Base-by-base conservation (phyloP, 1,140 invertebrate species). In the Sitodiplosis mosellana region DNA sequence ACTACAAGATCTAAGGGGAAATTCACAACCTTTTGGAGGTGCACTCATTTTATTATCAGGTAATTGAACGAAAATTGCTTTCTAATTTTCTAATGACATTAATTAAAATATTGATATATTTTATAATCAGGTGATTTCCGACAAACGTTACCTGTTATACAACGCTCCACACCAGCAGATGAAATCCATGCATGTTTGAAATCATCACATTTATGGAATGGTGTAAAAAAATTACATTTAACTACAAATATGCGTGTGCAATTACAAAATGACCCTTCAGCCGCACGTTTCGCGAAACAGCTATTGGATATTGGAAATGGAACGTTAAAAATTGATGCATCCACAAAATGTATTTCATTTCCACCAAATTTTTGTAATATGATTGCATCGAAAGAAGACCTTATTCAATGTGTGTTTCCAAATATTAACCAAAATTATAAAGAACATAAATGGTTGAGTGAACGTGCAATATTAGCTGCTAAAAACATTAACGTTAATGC, bases 201-300 rank as follows among this genome's bases (percentile, higher is more conserved):
- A 47, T 10, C 37, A 27, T 53, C 47, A 54, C 52, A 49, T 63
- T 55, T 71, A 49, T 68, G 64, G 64, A 47, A 40, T 21, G 48
- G 64, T 48, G 57, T 63, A 46, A 56, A 65, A 55, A 63, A 51
- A 59, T 47, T 69, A 33, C 49, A 60, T 53, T 62, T 68, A 55
- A 68, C 46, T 46, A 65, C 51, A 48, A 64, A 52, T 66, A 66
- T 68, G 60, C 55, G 64, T 54, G 63, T 66, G 20, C 49, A 59
- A 48, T 56, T 64, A 51, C 57, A 60, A 56, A 52, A 61, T 47
- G 56, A 65, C 55, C n/a, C 48, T 60, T 53, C 55, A 51, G 57
- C 54, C n/a, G 48, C 56, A 57, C 49, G 45, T 49, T 69, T 66
- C 57, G 50, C 57, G 38, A 51, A 60, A 51, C 53, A 60, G 55